Evolutionary conservation across 2,888 invertebrate genomes (phyloP), one percentile per base, ranked within the genome.

Genomic region (Lycaena phlaeas): DNA sequence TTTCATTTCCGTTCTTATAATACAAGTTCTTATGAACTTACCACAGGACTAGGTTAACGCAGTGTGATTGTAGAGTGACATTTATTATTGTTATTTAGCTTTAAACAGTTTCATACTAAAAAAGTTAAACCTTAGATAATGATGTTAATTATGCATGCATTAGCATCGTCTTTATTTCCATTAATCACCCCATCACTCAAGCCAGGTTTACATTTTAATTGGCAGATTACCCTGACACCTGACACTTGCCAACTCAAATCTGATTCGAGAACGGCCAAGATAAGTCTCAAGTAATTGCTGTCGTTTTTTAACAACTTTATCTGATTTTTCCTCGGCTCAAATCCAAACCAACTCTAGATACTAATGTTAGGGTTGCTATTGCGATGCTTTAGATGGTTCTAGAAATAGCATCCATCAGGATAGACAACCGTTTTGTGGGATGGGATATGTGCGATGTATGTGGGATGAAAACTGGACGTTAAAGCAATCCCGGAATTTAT

Each of bases 361-460:
- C 1, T 2, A 0, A 1, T 0, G 1, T 27, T 61, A 64, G 27
- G 46, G 58, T 46, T 40, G 1, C 48, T 45, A 51, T 50, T 61
- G 18, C 38, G 9, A 2, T 40, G 14, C 18, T 31, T 38, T 29
- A 40, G 46, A 45, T 46, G 45, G 46, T 49, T 45, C 51, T 45
- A 52, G 51, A 46, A 49, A 46, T 64, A 66, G 57, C 70, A 81
- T 84, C 72, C 68, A 77, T 84, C 79, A 76, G 72, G 63, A 69
- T 64, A 77, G 81, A 78, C 81, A 70, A 77, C 67, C 78, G 57
- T 81, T 79, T 75, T 79, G 75, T 74, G 66, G 76, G 73, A 79
- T 73, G 65, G 69, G 64, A 61, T 74, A n/a, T n/a, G n/a, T n/a
- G n/a, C n/a, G n/a, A n/a, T n/a, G n/a, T n/a, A n/a, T n/a, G n/a